Evolutionary conservation across 2,888 invertebrate genomes (phyloP).

Genomic region (Drosophila paranaensis): DNA sequence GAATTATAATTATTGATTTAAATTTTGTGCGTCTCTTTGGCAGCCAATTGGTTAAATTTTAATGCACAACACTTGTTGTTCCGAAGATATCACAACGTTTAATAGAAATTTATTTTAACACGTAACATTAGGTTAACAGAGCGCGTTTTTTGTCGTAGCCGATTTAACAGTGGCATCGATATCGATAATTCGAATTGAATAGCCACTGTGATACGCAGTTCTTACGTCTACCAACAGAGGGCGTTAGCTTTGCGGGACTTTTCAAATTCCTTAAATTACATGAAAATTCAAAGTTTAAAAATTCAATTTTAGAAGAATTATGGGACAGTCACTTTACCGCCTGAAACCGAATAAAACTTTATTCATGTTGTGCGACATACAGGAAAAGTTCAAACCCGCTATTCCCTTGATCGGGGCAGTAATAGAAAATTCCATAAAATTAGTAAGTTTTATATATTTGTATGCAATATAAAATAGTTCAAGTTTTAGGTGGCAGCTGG

Average conservation of each 20-base stretch:
- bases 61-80: conserved; percentile 26
- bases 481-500: conserved; percentile 87
- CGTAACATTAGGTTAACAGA: conserved; percentile 49
- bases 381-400: conserved; percentile 91
- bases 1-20: not conserved
- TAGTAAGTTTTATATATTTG: conserved; percentile 85
- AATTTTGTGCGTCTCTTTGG: not conserved
- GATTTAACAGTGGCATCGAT: conserved; percentile 30
- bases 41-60: not conserved
- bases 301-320: not conserved
- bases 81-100: conserved; percentile 32
- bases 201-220: not conserved
- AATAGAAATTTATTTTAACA: conserved; percentile 12
- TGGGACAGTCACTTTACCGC: conserved; percentile 55
- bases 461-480: not conserved
- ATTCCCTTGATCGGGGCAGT: conserved; percentile 90
- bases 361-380: conserved; percentile 92
- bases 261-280: conserved; percentile 28
- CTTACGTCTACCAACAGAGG: conserved; percentile 21
- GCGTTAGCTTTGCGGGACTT: conserved; percentile 7
- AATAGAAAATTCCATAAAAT: conserved; percentile 88
- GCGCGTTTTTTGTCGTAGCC: conserved; percentile 35
- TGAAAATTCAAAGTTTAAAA: conserved; percentile 4
- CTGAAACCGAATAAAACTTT: conserved; percentile 86
- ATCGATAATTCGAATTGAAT: conserved; percentile 17